Evolutionary conservation across 2,888 invertebrate species (phyloP).

Genomic region (Eudemis profundana): DNA sequence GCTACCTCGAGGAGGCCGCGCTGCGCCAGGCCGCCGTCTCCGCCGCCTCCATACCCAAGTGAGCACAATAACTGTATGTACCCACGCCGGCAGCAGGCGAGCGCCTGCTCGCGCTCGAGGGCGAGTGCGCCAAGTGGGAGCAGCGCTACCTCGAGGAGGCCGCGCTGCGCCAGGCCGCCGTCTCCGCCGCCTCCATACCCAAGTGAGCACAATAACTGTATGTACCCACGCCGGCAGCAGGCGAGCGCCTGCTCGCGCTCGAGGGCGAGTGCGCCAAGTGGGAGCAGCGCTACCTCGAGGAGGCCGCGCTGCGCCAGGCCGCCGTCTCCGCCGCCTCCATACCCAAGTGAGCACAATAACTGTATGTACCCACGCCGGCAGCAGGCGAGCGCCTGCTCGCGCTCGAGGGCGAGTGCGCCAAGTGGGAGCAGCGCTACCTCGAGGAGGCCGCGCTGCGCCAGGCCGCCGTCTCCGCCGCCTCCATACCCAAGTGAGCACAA

Average conservation of each 20-base stretch:
- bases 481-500: slow-evolving; percentile 85
- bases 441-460: slow-evolving; percentile 90
- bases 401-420: slow-evolving; percentile 91
- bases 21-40: slow-evolving; percentile 56
- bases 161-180: slow-evolving; percentile 70
- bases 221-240: too few relatives aligned
- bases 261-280: slow-evolving; percentile 65
- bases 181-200: slow-evolving; percentile 67
- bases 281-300: slow-evolving; percentile 44
- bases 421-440: slow-evolving; percentile 92
- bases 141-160: slow-evolving; percentile 57
- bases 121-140: too few relatives aligned
- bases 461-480: slow-evolving; percentile 90
- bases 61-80: slow-evolving; percentile 50
- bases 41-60: slow-evolving; percentile 83
- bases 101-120: slow-evolving; percentile 72
- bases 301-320: slow-evolving; percentile 77
- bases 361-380: slow-evolving; percentile 48
- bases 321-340: slow-evolving; percentile 54
- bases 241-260: slow-evolving; percentile 53
- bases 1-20: slow-evolving; percentile 71
- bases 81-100: too few relatives aligned
- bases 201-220: slow-evolving; percentile 72
- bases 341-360: slow-evolving; percentile 80
- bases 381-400: slow-evolving; percentile 78